Base-by-base conservation (phyloP, 2,113 vertebrate genomes). In the Dasypus novemcinctus region DNA sequence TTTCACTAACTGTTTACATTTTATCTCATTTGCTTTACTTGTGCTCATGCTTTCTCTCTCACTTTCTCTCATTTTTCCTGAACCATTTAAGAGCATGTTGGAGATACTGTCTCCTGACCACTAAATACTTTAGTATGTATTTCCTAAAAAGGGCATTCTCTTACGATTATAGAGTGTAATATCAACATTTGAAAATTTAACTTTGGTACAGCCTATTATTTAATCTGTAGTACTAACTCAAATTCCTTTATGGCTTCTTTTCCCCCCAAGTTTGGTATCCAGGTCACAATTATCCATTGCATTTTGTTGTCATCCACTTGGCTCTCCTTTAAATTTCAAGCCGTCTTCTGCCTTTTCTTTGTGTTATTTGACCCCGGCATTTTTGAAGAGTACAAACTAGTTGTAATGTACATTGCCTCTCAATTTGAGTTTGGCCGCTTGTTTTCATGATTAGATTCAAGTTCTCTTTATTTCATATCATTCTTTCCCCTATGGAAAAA, bases 251-350 rank as follows among this genome's bases (percentile, higher is more conserved):
- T 1, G 7, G 8, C 5, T 15, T 27, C 46, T 49, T 59, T 61
- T 33, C 31, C 14, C 38, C 27, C 52, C n/a, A 14, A 57, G 36
- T 17, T 36, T 6, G 9, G 64, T 36, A 43, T n/a, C 7, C 71
- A 61, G 2, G 3, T 14, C 46, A 6, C 17, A 23, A 0, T 27
- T 21, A 31, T 0, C 0, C 4, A 1, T 5, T 4, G 6, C 33
- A 7, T n/a, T 49, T 36, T 20, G 72, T 18, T 33, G 29, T 2
- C 10, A 3, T 49, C 25, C 23, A 54, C 4, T 4, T 7, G 18
- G n/a, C 46, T 52, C 8, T 43, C 21, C 52, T 49, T n/a, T 69
- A 20, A 21, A 36, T 52, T 31, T 12, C 33, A 23, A 36, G 5
- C n/a, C 5, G 20, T 29, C 41, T 69, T 61, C n/a, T 17, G 54